Evolutionary conservation across 2,888 invertebrate species (phyloP), one percentile per base, ranked within the genome.

Genomic region (Brenthis daphne): DNA sequence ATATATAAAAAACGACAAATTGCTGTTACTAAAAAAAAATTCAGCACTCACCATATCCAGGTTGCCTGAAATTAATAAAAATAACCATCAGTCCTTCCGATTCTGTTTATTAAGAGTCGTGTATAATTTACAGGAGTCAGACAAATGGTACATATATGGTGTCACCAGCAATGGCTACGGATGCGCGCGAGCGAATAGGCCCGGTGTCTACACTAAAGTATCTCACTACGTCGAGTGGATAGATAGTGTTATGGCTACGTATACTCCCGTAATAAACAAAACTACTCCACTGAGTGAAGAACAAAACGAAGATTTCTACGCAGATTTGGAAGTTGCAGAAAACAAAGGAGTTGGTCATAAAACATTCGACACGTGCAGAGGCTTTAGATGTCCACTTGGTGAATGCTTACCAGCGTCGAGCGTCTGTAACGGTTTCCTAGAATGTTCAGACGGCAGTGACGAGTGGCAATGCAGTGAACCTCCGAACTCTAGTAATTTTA

Each of bases 161-260:
- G 96, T 97, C 13, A 96, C 96, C 0, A 96, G 96, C 75, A 96
- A 96, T 80, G 96, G 96, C 0, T 96, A 96, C 81, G 96, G 96
- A 0, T 96, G 96, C 84, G 96, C 96, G 0, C 90, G 96, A 73
- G 96, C 96, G 0, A 95, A 95, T 80, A 90, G 96, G 8, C 97
- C 96, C 16, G 96, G 96, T 51, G 96, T 96, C 57, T 97, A 97
- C 87, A 96, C 96, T 0, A 96, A 96, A 85, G 96, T 96, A 12
- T 93, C 95, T 48, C 95, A 96, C 84, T 96, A 96, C 83, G 88
- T 96, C 54, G 92, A 94, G 37, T 96, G 96, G 96, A 96, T 96
- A 69, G 93, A 95, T 77, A 85, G 89, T 57, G 92, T 94, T 16
- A 94, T 95, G 75, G 81, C 81, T 3, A 74, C 85, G 0, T 78